These are phyloP conservation scores for Magallana gigas DNA, from an alignment of 1,140 invertebrate genomes.

Conservation along the genomic window DNA sequence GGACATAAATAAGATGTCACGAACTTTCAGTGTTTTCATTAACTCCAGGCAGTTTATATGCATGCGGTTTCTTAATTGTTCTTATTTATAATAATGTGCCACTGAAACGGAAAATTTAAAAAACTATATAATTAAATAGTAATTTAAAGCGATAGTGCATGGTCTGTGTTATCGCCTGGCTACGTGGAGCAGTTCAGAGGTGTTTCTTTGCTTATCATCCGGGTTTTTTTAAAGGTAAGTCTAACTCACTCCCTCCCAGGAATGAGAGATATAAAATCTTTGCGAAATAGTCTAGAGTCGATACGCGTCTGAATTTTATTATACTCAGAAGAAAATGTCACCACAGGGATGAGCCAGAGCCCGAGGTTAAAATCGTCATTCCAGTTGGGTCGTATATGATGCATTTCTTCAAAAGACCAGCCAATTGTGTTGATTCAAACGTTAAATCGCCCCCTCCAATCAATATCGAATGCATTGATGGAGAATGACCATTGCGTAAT, in stretches of 20 bases:
- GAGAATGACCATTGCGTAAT: constrained; percentile 3
- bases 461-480: not conserved
- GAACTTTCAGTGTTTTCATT: not conserved
- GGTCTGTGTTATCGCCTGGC: not conserved
- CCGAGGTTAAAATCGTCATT: not conserved
- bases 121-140: not conserved
- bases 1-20: not conserved
- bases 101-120: constrained; percentile 3
- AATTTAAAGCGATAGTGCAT: not conserved
- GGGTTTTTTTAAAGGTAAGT: not conserved
- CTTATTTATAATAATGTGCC: not conserved
- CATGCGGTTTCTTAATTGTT: not conserved
- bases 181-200: not conserved
- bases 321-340: not conserved
- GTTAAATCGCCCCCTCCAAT: constrained; percentile 13
- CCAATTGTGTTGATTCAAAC: constrained; percentile 11
- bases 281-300: not conserved
- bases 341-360: not conserved
- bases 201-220: not conserved
- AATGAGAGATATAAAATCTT: not conserved
- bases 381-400: not conserved
- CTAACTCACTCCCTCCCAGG: too few species aligned
- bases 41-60: constrained; percentile 17
- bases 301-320: not conserved
- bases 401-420: not conserved